Evolutionary conservation across 2,888 invertebrate species (phyloP), one percentile per base, ranked within the genome.

Genomic region (Orthosia cruda): DNA sequence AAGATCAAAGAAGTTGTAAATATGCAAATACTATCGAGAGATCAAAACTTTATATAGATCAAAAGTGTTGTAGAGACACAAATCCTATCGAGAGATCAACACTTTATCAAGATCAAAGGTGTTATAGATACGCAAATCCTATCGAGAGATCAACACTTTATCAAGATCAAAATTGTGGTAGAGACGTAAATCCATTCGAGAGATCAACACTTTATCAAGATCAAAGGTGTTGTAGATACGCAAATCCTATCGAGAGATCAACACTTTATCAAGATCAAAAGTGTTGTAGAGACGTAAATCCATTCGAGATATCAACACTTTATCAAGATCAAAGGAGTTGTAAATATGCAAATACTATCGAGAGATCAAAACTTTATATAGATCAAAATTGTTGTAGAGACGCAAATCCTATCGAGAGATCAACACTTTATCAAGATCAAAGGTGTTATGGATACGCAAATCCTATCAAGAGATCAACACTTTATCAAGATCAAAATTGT

Each of bases 181-280:
- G 9, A 40, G 40, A 32, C 20, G 50, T 7, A 32, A 74, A 73
- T 32, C 72, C 50, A 16, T 45, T 32, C 7, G 15, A 23, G 23
- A 69, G 40, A 69, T 52, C n/a, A 57, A 57, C 32, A 49, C 9
- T 49, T 13, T 12, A 55, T 75, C n/a, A 26, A 15, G 15, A 52
- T 76, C 65, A 65, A 74, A 74, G 13, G 4, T 50, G n/a, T 12
- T 40, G 12, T 50, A 23, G 9, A 40, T 23, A 32, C 20, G 50
- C 12, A 32, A 74, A 73, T 32, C 72, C 50, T n/a, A 50, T 32
- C 7, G 15, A 23, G 23, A 69, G 40, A 69, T 52, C n/a, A 57
- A 57, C 32, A 49, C 9, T 49, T 13, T 12, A 55, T 75, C n/a
- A 26, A 15, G 15, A 52, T 76, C 65, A 65, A 74, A 74, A 15